Conservation (phyloP, 1,140 invertebrate genomes). For the Lepidurus packardi region DNA sequence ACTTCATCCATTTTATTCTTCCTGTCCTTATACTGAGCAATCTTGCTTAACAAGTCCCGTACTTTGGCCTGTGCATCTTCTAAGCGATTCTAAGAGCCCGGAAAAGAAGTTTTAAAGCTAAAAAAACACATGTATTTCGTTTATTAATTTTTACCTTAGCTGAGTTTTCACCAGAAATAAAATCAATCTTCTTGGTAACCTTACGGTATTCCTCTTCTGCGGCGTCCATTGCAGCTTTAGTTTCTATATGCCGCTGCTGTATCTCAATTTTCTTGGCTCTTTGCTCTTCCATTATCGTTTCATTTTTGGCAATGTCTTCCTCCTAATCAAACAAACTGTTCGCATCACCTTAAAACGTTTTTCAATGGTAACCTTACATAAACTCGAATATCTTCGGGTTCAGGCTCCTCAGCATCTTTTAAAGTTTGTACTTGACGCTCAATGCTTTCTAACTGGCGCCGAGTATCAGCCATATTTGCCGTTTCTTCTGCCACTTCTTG, state of each 20-base stretch:
- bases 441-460: background rate
- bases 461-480: background rate
- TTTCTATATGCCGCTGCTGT: background rate
- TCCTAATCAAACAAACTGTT: background rate
- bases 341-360: background rate
- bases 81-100: background rate
- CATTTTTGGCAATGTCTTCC: background rate
- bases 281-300: background rate
- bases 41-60: background rate
- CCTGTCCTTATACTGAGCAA: background rate
- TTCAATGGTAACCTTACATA: background rate
- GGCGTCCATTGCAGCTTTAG: background rate
- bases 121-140: background rate
- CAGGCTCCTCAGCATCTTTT: background rate
- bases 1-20: background rate
- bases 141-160: background rate
- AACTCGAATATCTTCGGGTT: background rate
- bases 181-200: background rate
- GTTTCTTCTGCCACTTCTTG: background rate
- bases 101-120: background rate
- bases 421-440: conserved; percentile 7
- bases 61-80: background rate
- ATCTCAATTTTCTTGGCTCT: background rate
- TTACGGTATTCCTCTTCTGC: background rate
- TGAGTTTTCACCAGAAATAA: background rate